Conservation (phyloP, 2,888 invertebrate genomes). For the Macaria notata region DNA sequence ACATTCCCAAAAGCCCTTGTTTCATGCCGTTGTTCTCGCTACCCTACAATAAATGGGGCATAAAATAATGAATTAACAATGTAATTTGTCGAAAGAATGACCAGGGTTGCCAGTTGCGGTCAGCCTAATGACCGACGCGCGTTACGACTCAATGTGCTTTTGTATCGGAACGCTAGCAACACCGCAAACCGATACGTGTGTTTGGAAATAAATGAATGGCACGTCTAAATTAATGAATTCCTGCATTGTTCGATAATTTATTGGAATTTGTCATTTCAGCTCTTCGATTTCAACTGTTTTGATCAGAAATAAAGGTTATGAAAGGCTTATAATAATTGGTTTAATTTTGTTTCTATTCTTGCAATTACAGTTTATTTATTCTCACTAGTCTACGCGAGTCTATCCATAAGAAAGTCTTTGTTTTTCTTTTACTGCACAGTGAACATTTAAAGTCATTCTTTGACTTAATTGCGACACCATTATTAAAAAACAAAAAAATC, state of each 20-base stretch:
- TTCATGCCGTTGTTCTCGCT: conserved; percentile 17
- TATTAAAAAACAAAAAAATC: no score
- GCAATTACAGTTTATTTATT: no score
- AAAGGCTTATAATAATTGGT: no score
- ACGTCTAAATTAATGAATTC: conserved; percentile 29
- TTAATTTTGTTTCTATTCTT: no score
- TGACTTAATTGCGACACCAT: no score
- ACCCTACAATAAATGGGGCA: conserved; percentile 32
- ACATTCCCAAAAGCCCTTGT: conserved; percentile 17
- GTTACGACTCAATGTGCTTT: conserved; percentile 41
- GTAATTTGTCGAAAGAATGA: conserved; percentile 51
- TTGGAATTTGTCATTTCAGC: conserved; percentile 13
- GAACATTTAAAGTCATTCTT: no score
- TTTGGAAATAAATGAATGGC: conserved; percentile 39
- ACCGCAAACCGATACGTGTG: conserved; percentile 50
- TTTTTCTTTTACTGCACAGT: no score
- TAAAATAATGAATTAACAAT: conserved; percentile 50
- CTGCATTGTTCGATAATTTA: conserved; percentile 21
- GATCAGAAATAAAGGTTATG: no score
- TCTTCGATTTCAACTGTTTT: neutral
- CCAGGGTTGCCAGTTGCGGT: conserved; percentile 42
- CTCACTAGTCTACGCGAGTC: no score
- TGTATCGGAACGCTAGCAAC: conserved; percentile 16
- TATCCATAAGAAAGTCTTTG: no score
- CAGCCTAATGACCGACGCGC: conserved; percentile 47